Evolutionary conservation across 2,888 invertebrate species (phyloP).

Genomic region (Trissolcus japonicus): DNA sequence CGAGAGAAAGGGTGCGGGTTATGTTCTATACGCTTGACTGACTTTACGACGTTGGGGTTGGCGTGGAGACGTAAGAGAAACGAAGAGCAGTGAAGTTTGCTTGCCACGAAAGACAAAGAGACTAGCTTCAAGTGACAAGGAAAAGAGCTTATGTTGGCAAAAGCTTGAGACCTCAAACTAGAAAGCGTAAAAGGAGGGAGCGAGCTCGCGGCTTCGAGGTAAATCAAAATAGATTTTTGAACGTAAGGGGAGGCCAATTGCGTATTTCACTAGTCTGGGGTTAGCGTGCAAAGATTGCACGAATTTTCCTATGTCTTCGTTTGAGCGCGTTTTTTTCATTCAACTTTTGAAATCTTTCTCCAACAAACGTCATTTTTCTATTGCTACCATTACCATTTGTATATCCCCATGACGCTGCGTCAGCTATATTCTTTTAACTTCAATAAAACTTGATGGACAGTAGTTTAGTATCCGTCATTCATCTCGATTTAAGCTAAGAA

Average conservation of each 20-base stretch:
- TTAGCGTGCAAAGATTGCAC: constrained; percentile 10
- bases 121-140: constrained; percentile 18
- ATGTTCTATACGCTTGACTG: constrained; percentile 71
- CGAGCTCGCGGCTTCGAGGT: constrained; percentile 13
- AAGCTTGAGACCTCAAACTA: constrained; percentile 35
- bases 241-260: constrained; percentile 44
- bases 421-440: constrained; percentile 16
- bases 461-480: constrained; percentile 40
- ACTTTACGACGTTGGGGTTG: constrained; percentile 73
- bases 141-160: constrained; percentile 34
- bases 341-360: constrained; percentile 6
- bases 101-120: constrained; percentile 39
- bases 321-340: constrained; percentile 15
- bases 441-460: constrained; percentile 40
- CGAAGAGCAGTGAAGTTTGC: constrained; percentile 44
- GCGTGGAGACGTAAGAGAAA: constrained; percentile 68
- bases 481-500: constrained; percentile 33
- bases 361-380: not conserved
- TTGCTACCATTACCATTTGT: constrained; percentile 5
- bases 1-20: constrained; percentile 58
- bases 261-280: constrained; percentile 6
- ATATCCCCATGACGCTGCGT: not conserved
- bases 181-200: constrained; percentile 7
- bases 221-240: constrained; percentile 60
- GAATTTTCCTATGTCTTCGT: constrained; percentile 26